Conservation (phyloP, 2,113 vertebrate genomes). For the Sylvicapra grimmia region DNA sequence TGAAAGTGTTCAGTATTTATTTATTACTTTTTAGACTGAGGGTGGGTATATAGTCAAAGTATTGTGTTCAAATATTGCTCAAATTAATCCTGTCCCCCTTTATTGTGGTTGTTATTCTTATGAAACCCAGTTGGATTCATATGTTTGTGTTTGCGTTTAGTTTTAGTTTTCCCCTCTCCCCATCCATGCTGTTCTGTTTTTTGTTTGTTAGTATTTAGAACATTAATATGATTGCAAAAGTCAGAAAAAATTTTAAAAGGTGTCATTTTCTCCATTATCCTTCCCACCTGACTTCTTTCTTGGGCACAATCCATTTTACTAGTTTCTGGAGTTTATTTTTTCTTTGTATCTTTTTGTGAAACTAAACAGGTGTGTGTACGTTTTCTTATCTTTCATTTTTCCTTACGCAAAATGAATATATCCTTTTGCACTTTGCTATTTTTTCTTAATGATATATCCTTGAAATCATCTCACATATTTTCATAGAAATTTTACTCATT, state of each 20-base stretch:
- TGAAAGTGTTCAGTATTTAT: not conserved
- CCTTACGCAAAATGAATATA: not conserved
- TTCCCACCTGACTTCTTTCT: not conserved
- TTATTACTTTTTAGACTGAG: not conserved
- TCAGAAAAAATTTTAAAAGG: not conserved
- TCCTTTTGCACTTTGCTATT: not conserved
- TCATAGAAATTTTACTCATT: not conserved
- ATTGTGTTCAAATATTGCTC: not conserved
- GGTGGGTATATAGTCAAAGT: not conserved
- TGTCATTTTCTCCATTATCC: not conserved
- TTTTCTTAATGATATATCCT: not conserved
- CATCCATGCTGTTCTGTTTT: not conserved
- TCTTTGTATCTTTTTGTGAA: not conserved
- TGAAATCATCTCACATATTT: not conserved
- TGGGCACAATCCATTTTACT: not conserved
- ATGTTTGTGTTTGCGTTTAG: not conserved
- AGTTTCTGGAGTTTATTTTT: not conserved
- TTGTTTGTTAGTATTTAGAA: not conserved
- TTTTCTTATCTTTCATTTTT: not conserved
- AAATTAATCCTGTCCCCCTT: not conserved
- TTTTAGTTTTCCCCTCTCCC: not conserved
- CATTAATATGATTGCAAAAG: not conserved
- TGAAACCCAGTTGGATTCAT: not conserved
- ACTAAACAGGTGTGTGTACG: not conserved
- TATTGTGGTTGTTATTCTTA: not conserved